phyloP scores from a whole-genome alignment of 2,113 vertebrate species.

The Porphyrio hochstetteri region DNA sequence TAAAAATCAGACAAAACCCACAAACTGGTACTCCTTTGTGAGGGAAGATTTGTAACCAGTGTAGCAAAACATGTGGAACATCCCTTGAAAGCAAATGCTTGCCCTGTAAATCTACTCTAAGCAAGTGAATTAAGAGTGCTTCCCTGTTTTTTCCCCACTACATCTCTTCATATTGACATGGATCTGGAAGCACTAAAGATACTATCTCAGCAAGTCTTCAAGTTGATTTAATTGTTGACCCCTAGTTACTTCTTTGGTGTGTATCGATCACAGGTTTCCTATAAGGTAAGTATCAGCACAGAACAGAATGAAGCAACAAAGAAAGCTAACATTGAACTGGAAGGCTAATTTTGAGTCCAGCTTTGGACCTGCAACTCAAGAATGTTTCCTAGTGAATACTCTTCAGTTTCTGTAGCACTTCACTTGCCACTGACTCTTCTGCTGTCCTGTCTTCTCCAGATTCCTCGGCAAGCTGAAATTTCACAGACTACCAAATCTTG shows the following conservation, averaged over 20 bases:
- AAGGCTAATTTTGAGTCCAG: not conserved
- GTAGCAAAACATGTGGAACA: not conserved
- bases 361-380: not conserved
- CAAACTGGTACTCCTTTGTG: not conserved
- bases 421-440: not conserved
- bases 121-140: not conserved
- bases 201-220: not conserved
- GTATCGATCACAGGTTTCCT: not conserved
- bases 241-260: not conserved
- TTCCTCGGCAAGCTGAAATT: not conserved
- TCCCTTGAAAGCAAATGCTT: not conserved
- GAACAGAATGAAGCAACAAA: not conserved
- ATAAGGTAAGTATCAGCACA: not conserved
- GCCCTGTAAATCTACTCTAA: not conserved
- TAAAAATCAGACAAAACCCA: not conserved
- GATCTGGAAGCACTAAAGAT: not conserved
- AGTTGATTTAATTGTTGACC: not conserved
- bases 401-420: not conserved
- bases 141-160: not conserved
- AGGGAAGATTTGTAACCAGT: not conserved
- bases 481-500: not conserved
- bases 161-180: not conserved
- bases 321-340: not conserved
- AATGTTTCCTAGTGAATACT: not conserved
- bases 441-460: not conserved